These are phyloP conservation scores for Zosterops lateralis DNA, from an alignment of 2,113 vertebrate species.

Conservation along the genomic window DNA sequence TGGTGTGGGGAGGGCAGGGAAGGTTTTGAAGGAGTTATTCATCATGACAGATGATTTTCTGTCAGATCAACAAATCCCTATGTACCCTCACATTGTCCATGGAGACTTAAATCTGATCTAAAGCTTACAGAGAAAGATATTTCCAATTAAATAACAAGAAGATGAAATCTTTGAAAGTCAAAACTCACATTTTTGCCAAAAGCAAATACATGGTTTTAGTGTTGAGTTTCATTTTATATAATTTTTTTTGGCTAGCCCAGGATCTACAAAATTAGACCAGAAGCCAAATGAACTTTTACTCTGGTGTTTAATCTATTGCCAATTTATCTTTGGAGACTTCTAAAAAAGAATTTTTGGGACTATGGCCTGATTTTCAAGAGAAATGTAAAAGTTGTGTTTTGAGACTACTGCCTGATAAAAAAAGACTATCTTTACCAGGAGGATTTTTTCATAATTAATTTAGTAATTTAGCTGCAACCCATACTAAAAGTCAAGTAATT, in stretches of 20 bases:
- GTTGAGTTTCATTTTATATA: not conserved
- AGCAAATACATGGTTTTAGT: not conserved
- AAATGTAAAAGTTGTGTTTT: not conserved
- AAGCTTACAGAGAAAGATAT: not conserved
- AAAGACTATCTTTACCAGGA: not conserved
- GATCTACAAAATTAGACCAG: not conserved
- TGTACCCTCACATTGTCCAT: accelerated
- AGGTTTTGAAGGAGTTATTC: not conserved
- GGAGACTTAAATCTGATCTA: not conserved
- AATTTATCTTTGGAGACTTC: not conserved
- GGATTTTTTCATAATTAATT: not conserved
- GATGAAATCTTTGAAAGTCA: not conserved
- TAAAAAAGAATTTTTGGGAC: not conserved
- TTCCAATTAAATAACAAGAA: not conserved
- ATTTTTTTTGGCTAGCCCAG: not conserved
- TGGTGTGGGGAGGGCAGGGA: not conserved
- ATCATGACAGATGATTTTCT: not conserved
- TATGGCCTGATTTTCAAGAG: not conserved
- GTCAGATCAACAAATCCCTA: not conserved
- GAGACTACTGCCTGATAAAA: not conserved
- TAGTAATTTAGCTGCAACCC: not conserved
- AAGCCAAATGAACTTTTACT: conserved; percentile 20
- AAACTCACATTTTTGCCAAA: not conserved
- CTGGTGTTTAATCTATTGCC: not conserved
- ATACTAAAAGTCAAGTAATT: not conserved